Evolutionary conservation across 2,888 invertebrate species (phyloP), one percentile per base, ranked within the genome.

Genomic region (Hydrotaea diabolus): DNA sequence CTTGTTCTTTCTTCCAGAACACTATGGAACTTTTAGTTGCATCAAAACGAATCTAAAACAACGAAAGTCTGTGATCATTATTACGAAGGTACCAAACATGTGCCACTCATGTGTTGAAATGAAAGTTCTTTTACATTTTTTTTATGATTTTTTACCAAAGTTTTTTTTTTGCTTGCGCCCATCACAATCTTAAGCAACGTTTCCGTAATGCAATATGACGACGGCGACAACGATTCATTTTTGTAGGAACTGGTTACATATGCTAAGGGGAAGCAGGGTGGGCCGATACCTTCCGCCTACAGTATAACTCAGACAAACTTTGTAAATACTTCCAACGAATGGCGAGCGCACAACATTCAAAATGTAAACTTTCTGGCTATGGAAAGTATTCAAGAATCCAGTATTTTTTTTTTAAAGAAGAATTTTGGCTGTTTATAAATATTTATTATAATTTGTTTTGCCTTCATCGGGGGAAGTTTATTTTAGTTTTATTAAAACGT

Each of bases 41-140:
- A 31, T 31, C 31, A 39, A 39, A 39, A 39, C 13, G 7, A 36
- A 39, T 11, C 39, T 13, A 39, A 39, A 39, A 31, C 31, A 7
- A 31, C 31, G 31, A 31, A 39, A 8, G 39, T 49, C 5, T 49
- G 8, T 8, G 13, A 49, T n/a, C 49, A n/a, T 49, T 49, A n/a
- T 49, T 49, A 49, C 1, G 36, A n/a, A 62, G 7, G 19, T 49
- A 19, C n/a, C n/a, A 31, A 77, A 66, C 82, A 85, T 77, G 3
- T 85, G 81, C 62, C 53, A 77, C 23, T 82, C 79, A 79, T 79
- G 43, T 80, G 83, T 80, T 74, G 53, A 62, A 11, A 31, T 4
- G 15, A 73, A 77, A 78, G n/a, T 11, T 36, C 7, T 43, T 0
- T 59, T 72, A 15, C 43, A 11, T 59, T 69, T n/a, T 81, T 66